phyloP scores from a whole-genome alignment of 1,140 invertebrate species.

The Anastrepha obliqua region DNA sequence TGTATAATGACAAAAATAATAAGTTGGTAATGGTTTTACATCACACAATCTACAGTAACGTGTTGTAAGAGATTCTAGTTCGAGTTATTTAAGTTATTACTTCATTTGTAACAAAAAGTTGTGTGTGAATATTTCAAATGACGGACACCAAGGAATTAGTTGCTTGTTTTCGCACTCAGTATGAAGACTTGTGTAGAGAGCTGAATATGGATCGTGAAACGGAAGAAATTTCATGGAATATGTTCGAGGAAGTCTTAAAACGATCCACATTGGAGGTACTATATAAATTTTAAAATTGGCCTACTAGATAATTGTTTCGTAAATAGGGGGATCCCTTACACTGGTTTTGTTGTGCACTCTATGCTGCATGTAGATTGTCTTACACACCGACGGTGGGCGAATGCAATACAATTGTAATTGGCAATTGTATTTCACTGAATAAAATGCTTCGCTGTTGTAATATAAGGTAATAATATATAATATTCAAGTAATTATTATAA shows the following conservation, averaged over 20 bases:
- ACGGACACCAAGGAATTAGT: neutral
- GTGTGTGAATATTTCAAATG: constrained; percentile 16
- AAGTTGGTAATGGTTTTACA: neutral
- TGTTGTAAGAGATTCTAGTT: neutral
- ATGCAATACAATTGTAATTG: constrained; percentile 83
- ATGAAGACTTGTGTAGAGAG: constrained; percentile 68
- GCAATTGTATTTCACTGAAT: constrained; percentile 94
- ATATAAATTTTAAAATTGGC: neutral
- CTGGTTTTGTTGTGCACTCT: constrained; percentile 96
- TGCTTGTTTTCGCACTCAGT: constrained; percentile 34
- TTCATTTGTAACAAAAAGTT: neutral
- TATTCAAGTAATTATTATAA: neutral
- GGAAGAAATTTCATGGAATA: constrained; percentile 66
- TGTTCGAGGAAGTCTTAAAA: constrained; percentile 63
- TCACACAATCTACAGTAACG: neutral
- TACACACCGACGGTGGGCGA: constrained; percentile 87
- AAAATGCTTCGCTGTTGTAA: constrained; percentile 90
- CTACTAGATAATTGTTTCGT: neutral
- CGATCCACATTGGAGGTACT: constrained; percentile 68
- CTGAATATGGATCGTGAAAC: constrained; percentile 71
- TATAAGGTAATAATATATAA: constrained; percentile 80
- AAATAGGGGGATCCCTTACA: constrained; percentile 90
- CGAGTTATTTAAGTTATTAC: neutral
- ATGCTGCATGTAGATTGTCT: constrained; percentile 90
- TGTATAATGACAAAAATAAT: neutral